Conservation (phyloP, 2,797 vertebrate genomes). For the Fringilla coelebs region DNA sequence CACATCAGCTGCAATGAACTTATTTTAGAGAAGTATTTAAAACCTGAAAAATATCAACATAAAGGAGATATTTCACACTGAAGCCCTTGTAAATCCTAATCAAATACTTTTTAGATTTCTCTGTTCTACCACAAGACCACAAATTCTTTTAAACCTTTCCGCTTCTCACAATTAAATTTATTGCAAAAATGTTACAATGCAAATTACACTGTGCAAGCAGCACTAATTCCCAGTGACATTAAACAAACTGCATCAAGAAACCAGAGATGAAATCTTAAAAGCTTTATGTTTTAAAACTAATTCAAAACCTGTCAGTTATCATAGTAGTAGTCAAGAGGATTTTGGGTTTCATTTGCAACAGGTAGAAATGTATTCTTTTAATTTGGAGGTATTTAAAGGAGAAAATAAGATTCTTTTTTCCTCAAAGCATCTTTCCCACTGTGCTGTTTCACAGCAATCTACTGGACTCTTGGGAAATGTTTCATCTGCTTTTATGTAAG, state of each 20-base stretch:
- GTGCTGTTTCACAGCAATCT: neutral
- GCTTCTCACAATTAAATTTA: neutral
- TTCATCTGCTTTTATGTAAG: neutral
- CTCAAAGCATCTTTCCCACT: neutral
- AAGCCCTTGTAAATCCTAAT: neutral
- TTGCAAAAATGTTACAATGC: neutral
- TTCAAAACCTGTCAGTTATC: neutral
- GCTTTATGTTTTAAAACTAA: neutral
- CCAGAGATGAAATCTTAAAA: neutral
- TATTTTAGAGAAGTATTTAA: neutral
- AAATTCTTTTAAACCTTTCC: neutral
- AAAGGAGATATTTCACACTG: neutral
- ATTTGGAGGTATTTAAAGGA: neutral
- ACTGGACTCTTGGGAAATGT: neutral
- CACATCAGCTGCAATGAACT: neutral
- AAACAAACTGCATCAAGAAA: neutral
- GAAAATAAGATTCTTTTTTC: conserved; percentile 5
- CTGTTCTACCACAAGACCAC: neutral
- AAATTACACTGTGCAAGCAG: neutral
- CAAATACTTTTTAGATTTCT: neutral
- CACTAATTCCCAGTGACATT: neutral
- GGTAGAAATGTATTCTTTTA: neutral
- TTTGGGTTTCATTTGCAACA: neutral
- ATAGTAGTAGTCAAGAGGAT: neutral
- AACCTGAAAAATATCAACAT: neutral